These are phyloP conservation scores for Apodemia duryi DNA, from an alignment of 2,888 invertebrate species.

Conservation along the genomic window DNA sequence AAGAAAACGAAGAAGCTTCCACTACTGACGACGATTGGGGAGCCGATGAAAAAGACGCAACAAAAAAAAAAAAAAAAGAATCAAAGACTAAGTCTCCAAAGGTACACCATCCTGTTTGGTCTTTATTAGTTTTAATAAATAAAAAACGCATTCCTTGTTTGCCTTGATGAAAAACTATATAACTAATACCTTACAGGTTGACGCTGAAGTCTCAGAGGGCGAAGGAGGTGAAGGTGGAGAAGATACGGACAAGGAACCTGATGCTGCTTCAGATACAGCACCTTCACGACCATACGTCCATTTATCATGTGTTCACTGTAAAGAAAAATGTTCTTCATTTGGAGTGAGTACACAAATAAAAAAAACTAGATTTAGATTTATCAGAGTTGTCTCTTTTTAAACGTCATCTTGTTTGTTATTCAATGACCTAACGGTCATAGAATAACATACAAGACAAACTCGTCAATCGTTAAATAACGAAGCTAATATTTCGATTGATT, in stretches of 20 bases:
- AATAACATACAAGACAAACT: no score
- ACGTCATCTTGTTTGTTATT: no score
- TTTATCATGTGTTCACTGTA: slow-evolving; percentile 88
- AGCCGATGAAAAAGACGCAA: slow-evolving; percentile 66
- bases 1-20: slow-evolving; percentile 63
- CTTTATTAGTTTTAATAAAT: neutral
- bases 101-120: slow-evolving; percentile 39
- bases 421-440: no score
- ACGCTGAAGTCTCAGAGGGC: slow-evolving; percentile 62
- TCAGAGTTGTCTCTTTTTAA: no score
- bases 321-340: slow-evolving; percentile 86
- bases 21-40: slow-evolving; percentile 75
- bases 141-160: neutral
- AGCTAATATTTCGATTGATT: no score
- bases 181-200: slow-evolving; percentile 32
- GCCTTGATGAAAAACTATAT: neutral
- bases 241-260: slow-evolving; percentile 77
- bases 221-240: slow-evolving; percentile 71
- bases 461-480: no score
- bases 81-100: slow-evolving; percentile 61
- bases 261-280: slow-evolving; percentile 64
- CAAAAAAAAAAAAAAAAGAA: slow-evolving; percentile 63
- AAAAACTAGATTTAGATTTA: neutral
- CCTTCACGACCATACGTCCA: slow-evolving; percentile 80
- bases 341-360: slow-evolving; percentile 62